Percentiles rank a stretch among this genome's conserved stretches.
phyloP scores from a whole-genome alignment of 2,888 invertebrate genomes.

The Plemyria rubiginata region DNA sequence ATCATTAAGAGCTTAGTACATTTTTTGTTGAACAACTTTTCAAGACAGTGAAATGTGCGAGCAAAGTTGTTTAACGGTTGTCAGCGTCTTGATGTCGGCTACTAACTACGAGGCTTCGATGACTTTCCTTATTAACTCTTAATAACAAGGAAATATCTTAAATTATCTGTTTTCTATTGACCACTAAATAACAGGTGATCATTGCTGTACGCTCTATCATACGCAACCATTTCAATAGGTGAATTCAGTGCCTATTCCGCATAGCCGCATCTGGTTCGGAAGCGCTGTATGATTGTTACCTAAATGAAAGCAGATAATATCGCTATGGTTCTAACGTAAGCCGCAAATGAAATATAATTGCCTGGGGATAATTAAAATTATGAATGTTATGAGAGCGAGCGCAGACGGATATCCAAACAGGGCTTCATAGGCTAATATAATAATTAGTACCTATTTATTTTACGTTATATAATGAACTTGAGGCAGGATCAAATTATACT shows the following conservation, averaged over 20 bases:
- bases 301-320: conserved; percentile 47
- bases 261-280: conserved; percentile 75
- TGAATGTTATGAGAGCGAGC: conserved; percentile 55
- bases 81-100: background rate
- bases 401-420: conserved; percentile 49
- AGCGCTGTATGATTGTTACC: conserved; percentile 56
- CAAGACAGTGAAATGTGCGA: no score
- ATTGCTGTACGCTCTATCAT: conserved; percentile 52
- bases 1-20: no score
- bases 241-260: conserved; percentile 61
- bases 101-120: background rate
- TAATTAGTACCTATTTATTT: conserved; percentile 33
- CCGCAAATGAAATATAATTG: conserved; percentile 78
- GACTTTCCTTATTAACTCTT: background rate
- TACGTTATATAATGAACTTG: conserved; percentile 22
- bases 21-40: no score
- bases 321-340: conserved; percentile 56
- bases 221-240: conserved; percentile 56
- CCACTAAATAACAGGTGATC: conserved; percentile 2
- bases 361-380: conserved; percentile 71
- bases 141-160: background rate
- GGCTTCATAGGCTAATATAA: conserved; percentile 37
- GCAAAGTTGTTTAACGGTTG: no score
- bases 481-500: conserved; percentile 7
- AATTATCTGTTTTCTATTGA: background rate